Evolutionary conservation across 2,797 vertebrate species (phyloP).

Genomic region (Xiphophorus birchmanni): DNA sequence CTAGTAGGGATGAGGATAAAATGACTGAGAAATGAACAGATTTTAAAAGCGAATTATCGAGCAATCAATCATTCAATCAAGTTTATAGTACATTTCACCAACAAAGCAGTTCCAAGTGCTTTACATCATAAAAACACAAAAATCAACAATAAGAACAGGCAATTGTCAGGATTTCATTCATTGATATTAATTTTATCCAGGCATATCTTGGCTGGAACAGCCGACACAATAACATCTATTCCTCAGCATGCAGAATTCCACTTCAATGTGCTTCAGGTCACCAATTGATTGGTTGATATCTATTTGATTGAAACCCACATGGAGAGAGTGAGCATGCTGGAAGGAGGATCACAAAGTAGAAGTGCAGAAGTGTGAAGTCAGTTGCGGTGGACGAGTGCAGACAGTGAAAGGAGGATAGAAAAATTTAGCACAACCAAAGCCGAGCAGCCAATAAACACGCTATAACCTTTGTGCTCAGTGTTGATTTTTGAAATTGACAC

Average conservation of each 20-base stretch:
- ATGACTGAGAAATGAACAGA: neutral
- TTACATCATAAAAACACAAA: too few species aligned
- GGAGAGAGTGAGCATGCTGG: neutral
- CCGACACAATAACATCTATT: neutral
- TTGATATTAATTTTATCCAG: neutral
- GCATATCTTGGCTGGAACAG: slow-evolving; percentile 3
- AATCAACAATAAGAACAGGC: neutral
- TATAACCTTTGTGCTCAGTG: slow-evolving; percentile 32
- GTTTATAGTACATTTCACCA: too few species aligned
- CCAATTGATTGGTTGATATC: neutral
- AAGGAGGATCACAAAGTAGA: slow-evolving; percentile 15
- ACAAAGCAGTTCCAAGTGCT: too few species aligned
- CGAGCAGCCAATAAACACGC: slow-evolving; percentile 22
- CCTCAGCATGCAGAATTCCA: neutral
- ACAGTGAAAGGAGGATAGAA: slow-evolving; percentile 6
- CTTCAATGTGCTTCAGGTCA: slow-evolving; percentile 12
- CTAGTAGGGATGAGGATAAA: slow-evolving; percentile 46
- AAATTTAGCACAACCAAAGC: neutral
- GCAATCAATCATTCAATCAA: too few species aligned
- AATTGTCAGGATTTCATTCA: neutral
- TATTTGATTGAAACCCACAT: neutral
- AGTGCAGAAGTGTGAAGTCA: slow-evolving; percentile 17
- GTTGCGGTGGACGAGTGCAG: slow-evolving; percentile 3
- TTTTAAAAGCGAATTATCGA: neutral
- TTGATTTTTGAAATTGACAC: slow-evolving; percentile 29